Evolutionary conservation across 35 echinoderm and acorn worm species (phyloP).

Genomic region (Acanthaster planci): DNA sequence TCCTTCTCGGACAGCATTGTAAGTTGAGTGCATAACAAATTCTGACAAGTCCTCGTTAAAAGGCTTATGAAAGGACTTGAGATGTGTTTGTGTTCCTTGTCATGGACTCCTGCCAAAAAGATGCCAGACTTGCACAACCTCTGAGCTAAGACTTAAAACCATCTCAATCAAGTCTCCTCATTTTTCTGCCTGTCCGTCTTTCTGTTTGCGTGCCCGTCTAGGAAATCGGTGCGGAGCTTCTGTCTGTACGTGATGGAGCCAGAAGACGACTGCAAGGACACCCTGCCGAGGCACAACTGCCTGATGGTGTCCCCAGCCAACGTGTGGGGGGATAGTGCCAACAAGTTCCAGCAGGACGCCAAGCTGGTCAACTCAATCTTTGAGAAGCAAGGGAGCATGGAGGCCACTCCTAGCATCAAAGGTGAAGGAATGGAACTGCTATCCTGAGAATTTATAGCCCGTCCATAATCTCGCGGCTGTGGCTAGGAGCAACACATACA

Average conservation of each 20-base stretch:
- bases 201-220: constrained; percentile 5
- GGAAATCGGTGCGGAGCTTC: constrained; percentile 58
- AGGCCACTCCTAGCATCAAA: constrained; percentile 17
- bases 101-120: no score
- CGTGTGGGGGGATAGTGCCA: constrained; percentile 59
- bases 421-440: neutral
- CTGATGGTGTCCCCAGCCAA: constrained; percentile 86
- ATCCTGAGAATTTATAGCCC: neutral
- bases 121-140: no score
- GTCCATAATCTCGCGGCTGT: neutral
- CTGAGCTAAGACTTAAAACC: no score
- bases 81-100: neutral
- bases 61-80: neutral
- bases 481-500: no score
- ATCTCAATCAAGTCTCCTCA: neutral
- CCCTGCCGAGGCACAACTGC: constrained; percentile 82
- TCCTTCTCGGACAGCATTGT: neutral
- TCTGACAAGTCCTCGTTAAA: neutral
- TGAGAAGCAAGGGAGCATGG: constrained; percentile 15
- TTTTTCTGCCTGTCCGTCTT: neutral
- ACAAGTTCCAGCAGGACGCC: constrained; percentile 73
- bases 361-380: constrained; percentile 74
- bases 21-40: neutral
- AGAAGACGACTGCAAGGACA: constrained; percentile 38
- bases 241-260: constrained; percentile 80